phyloP scores from a whole-genome alignment of 2,888 invertebrate species.

The Masnerella sp. region DNA sequence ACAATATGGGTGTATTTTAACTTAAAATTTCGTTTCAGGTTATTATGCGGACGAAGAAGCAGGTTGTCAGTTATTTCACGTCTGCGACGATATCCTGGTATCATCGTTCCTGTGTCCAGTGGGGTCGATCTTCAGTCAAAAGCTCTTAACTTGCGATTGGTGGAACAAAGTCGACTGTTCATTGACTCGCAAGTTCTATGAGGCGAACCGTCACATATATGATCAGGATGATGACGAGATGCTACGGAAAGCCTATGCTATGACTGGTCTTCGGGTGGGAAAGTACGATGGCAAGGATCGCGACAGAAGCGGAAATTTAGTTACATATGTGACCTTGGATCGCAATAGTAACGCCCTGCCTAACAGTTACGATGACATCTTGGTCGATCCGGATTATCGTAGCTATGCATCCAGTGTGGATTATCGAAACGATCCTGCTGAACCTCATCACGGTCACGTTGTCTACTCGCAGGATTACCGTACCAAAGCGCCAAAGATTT shows the following conservation, averaged over 20 bases:
- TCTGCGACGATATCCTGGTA: constrained; percentile 80
- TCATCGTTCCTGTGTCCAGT: constrained; percentile 84
- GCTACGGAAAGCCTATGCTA: constrained; percentile 80
- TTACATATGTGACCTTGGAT: constrained; percentile 50
- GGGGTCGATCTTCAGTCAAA: constrained; percentile 84
- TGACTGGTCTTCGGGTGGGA: constrained; percentile 79
- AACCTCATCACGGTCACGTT: constrained; percentile 59
- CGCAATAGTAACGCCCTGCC: constrained; percentile 65
- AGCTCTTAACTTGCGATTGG: constrained; percentile 83
- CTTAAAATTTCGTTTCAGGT: constrained; percentile 75
- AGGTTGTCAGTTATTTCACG: constrained; percentile 83
- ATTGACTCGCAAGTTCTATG: constrained; percentile 77
- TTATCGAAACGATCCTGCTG: constrained; percentile 37
- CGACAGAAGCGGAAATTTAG: constrained; percentile 58
- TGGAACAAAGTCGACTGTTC: constrained; percentile 84
- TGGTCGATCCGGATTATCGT: constrained; percentile 60
- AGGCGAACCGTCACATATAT: constrained; percentile 77
- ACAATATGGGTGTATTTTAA: not conserved
- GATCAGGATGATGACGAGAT: constrained; percentile 78
- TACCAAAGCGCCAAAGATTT: constrained; percentile 59
- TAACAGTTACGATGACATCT: constrained; percentile 62
- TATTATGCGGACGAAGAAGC: constrained; percentile 83
- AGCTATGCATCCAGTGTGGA: constrained; percentile 55
- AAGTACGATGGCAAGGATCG: constrained; percentile 64
- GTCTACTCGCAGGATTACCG: constrained; percentile 56